Conservation (phyloP, 2,888 invertebrate species). For the Anthophora plumipes region DNA sequence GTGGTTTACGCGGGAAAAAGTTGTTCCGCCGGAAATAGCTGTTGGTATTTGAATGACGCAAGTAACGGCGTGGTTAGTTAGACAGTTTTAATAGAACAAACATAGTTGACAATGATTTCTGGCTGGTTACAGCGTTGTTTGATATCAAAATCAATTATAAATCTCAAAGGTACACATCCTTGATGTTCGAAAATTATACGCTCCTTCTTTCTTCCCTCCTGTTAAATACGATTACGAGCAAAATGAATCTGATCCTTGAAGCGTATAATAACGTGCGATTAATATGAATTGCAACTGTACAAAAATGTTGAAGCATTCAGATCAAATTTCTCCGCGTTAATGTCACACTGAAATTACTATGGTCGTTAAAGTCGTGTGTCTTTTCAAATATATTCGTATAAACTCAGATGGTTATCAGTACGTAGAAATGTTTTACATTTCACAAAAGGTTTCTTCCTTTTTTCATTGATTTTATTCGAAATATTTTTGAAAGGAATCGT, state of each 20-base stretch:
- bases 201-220: neutral
- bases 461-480: too few species aligned
- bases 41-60: neutral
- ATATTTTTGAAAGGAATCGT: too few species aligned
- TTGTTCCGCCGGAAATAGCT: conserved; percentile 3
- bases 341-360: neutral
- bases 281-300: neutral
- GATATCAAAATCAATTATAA: neutral
- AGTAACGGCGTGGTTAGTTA: neutral
- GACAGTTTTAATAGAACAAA: conserved; percentile 9
- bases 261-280: neutral
- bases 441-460: neutral
- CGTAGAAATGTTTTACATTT: too few species aligned
- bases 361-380: neutral
- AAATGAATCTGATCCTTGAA: neutral
- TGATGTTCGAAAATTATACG: neutral
- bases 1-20: neutral
- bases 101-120: neutral
- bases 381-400: neutral
- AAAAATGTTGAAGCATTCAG: neutral
- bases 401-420: too few species aligned
- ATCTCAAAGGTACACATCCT: neutral
- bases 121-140: neutral
- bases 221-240: neutral
- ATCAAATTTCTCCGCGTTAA: neutral